Conservation (phyloP, 2,797 vertebrate species). For the Betta splendens region DNA sequence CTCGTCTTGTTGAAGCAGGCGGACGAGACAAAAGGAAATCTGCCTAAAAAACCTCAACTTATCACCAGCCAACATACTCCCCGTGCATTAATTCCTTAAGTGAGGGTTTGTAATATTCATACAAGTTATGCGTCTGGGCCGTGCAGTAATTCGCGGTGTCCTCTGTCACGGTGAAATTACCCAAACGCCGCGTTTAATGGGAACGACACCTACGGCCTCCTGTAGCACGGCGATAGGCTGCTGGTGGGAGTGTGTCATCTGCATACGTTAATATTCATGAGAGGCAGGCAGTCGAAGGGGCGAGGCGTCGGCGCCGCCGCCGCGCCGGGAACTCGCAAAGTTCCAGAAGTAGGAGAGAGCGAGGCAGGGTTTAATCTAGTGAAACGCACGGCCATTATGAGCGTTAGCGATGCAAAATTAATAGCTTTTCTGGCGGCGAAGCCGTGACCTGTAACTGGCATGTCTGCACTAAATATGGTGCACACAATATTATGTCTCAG, state of each 20-base stretch:
- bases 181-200: conserved; percentile 66
- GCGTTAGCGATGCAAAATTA: conserved; percentile 42
- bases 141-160: conserved; percentile 59
- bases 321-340: conserved; percentile 43
- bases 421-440: conserved; percentile 38
- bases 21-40: conserved; percentile 20
- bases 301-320: conserved; percentile 37
- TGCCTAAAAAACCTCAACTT: conserved; percentile 43
- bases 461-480: conserved; percentile 18
- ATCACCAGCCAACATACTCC: conserved; percentile 57
- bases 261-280: conserved; percentile 79
- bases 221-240: conserved; percentile 66
- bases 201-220: conserved; percentile 68
- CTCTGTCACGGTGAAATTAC: conserved; percentile 71
- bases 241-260: conserved; percentile 70
- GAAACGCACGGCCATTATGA: conserved; percentile 50
- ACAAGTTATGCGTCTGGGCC: conserved; percentile 45
- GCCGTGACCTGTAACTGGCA: conserved; percentile 49
- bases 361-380: conserved; percentile 62
- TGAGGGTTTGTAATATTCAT: conserved; percentile 67
- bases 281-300: conserved; percentile 56
- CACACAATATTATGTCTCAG: not conserved
- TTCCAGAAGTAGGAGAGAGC: conserved; percentile 35
- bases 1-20: conserved; percentile 41
- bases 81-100: conserved; percentile 55